Evolutionary conservation across 2,797 vertebrate species (phyloP).

Genomic region (Centropyge bicolor): DNA sequence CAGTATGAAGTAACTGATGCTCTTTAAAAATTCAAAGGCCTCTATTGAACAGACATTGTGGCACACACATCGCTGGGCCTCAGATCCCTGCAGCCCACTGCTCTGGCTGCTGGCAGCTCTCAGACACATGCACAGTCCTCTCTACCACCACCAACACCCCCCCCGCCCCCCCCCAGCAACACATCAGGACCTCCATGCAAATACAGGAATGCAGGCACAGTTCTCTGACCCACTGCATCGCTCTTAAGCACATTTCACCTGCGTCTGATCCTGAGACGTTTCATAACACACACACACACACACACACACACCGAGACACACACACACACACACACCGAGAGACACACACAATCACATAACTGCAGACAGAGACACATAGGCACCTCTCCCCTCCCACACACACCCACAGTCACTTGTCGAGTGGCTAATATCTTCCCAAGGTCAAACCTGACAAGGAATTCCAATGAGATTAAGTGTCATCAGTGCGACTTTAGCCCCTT

Average conservation of each 20-base stretch:
- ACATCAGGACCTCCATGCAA: constrained; percentile 31
- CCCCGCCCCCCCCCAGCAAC: neutral
- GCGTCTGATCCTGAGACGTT: constrained; percentile 3
- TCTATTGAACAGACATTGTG: constrained; percentile 83
- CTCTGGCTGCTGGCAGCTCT: constrained; percentile 60
- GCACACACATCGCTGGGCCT: constrained; percentile 78
- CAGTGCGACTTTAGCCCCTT: constrained; percentile 82
- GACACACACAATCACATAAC: constrained; percentile 23
- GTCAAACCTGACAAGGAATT: constrained; percentile 85
- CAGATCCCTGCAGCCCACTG: constrained; percentile 70
- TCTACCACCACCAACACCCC: neutral
- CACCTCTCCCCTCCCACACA: constrained; percentile 26
- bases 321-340: neutral
- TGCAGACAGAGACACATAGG: constrained; percentile 42
- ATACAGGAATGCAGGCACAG: neutral
- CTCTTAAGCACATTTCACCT: constrained; percentile 15
- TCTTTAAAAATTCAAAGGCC: constrained; percentile 87
- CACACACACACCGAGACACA: neutral
- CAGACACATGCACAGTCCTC: constrained; percentile 21
- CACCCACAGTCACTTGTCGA: constrained; percentile 72
- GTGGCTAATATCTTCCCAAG: constrained; percentile 82
- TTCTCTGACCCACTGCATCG: neutral
- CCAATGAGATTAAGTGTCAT: constrained; percentile 89
- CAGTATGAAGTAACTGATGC: constrained; percentile 84
- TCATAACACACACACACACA: constrained; percentile 5